Conservation (phyloP, 1,140 invertebrate species). For the Orius insidiosus region DNA sequence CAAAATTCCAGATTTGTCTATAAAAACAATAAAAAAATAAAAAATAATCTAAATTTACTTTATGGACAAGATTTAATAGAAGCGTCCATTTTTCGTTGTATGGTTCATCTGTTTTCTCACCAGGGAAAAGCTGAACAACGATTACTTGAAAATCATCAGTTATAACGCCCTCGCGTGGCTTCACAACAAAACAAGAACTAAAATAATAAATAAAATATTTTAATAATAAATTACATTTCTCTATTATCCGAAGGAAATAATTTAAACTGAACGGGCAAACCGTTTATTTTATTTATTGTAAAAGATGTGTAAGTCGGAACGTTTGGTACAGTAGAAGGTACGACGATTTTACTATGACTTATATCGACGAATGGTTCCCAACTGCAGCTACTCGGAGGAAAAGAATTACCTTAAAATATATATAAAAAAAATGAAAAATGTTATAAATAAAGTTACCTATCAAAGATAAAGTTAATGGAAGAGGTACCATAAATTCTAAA, state of each 20-base stretch:
- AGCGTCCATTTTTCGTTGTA: slow-evolving; percentile 6
- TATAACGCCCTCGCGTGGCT: slow-evolving; percentile 1
- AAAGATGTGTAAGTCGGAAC: slow-evolving; percentile 3
- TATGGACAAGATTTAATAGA: background rate
- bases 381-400: background rate
- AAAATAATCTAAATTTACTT: background rate
- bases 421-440: background rate
- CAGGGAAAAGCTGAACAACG: background rate
- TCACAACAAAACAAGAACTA: background rate
- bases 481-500: too few species aligned
- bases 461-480: too few species aligned
- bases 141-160: slow-evolving; percentile 1
- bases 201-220: background rate
- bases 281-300: background rate
- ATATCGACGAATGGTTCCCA: background rate
- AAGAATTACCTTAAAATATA: slow-evolving; percentile 7
- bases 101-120: background rate
- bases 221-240: background rate
- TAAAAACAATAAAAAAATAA: background rate
- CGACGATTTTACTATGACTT: background rate
- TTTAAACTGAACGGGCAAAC: background rate
- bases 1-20: slow-evolving; percentile 3
- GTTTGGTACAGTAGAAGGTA: background rate
- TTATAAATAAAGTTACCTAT: slow-evolving; percentile 22
- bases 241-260: background rate